phyloP scores from a whole-genome alignment of 2,113 vertebrate species.

The Callionymus lyra region DNA sequence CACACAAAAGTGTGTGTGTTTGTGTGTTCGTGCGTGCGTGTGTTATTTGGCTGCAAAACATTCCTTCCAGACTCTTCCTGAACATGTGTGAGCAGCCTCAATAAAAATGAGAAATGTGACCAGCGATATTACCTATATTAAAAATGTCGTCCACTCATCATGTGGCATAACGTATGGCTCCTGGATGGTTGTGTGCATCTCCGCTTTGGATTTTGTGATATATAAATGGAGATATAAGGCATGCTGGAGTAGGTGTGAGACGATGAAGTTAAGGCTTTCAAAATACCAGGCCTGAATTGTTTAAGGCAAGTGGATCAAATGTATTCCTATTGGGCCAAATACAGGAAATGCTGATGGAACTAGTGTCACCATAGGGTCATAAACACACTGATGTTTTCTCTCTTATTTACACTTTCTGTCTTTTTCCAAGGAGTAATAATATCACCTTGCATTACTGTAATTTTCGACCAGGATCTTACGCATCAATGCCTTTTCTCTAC shows the following conservation, averaged over 20 bases:
- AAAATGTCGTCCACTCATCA: constrained; percentile 17
- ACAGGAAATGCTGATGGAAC: constrained; percentile 29
- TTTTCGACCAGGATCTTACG: constrained; percentile 63
- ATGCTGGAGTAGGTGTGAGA: constrained; percentile 36
- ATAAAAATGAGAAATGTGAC: constrained; percentile 42
- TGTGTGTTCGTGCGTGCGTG: too few species aligned
- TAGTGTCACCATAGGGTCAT: constrained; percentile 21
- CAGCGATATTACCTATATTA: constrained; percentile 38
- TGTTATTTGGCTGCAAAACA: constrained; percentile 10
- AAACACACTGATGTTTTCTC: constrained; percentile 45
- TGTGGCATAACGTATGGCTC: constrained; percentile 25
- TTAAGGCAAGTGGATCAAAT: constrained; percentile 33
- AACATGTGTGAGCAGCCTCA: constrained; percentile 55
- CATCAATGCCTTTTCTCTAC: constrained; percentile 72
- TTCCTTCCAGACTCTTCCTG: constrained; percentile 21
- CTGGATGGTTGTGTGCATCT: constrained; percentile 15
- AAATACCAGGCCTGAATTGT: too few species aligned
- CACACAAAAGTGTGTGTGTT: too few species aligned
- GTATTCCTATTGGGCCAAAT: constrained; percentile 27
- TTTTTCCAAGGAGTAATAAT: constrained; percentile 39
- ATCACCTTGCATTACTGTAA: constrained; percentile 33
- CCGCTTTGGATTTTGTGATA: constrained; percentile 23
- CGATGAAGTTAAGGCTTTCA: constrained; percentile 40
- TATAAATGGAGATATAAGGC: constrained; percentile 36
- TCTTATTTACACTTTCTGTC: constrained; percentile 36